Conservation (phyloP, 2,888 invertebrate species). For the Epistrophe grossulariae region DNA sequence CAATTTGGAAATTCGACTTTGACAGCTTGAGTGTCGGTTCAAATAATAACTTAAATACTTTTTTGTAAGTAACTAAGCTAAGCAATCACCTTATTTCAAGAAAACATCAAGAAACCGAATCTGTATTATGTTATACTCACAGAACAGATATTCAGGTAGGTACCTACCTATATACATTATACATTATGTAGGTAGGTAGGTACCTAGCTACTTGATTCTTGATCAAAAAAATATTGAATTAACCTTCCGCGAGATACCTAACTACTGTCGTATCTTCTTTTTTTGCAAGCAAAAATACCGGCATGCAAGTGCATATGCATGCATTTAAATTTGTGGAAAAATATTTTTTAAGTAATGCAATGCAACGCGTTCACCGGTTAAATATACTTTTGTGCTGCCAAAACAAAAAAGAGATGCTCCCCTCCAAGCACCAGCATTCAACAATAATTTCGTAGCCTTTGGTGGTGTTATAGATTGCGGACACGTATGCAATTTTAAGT, state of each 20-base stretch:
- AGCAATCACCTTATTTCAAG: background rate
- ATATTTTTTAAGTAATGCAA: conserved; percentile 12
- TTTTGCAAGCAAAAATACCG: conserved; percentile 53
- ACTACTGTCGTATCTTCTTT: conserved; percentile 41
- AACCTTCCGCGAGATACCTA: conserved; percentile 40
- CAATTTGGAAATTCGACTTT: conserved; percentile 31
- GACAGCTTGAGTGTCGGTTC: conserved; percentile 4
- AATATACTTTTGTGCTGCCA: background rate
- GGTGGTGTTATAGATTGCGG: conserved; percentile 47
- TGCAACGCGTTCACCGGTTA: conserved; percentile 52
- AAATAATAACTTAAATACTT: background rate
- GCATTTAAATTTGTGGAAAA: conserved; percentile 35
- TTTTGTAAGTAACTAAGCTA: conserved; percentile 2
- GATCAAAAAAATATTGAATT: conserved; percentile 16
- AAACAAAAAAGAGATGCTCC: conserved; percentile 10
- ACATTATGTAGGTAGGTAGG: background rate
- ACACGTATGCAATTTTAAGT: conserved; percentile 63
- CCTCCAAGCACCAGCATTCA: conserved; percentile 47
- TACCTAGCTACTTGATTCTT: background rate
- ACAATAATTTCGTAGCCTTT: conserved; percentile 37
- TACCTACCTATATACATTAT: too few relatives aligned
- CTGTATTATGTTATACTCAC: background rate
- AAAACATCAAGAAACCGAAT: background rate
- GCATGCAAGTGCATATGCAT: conserved; percentile 60
- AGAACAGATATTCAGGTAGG: background rate